Base-by-base conservation (phyloP, 2,113 vertebrate genomes). In the Tragelaphus imberbis region DNA sequence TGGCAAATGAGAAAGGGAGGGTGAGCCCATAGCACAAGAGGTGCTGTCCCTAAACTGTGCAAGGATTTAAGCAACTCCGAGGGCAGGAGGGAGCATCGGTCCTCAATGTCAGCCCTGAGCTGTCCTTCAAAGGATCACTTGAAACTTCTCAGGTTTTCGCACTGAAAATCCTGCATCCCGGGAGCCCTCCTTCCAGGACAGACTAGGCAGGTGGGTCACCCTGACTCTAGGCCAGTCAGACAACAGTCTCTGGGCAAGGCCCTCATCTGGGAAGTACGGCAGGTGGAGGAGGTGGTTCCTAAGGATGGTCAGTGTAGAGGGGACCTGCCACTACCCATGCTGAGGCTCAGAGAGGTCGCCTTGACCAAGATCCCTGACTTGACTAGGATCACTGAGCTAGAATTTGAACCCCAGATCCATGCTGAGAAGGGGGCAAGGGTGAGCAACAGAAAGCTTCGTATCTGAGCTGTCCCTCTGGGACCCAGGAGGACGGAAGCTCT, bases 11-110 rank as follows among this genome's bases (percentile, higher is more conserved):
- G 6, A 0, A 84, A 81, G 47, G 27, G 33, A 87, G 90, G 96
- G 97, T 97, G 95, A 98, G 96, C 97, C 98, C 94, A 96, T 84
- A 95, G 90, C 84, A 81, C 75, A 56, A 95, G 93, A 98, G 49
- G 40, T 33, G 95, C 93, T 96, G 94, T 96, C 80, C 88, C 96
- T 96, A 96, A 95, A 82, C 97, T 96, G 98, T 84, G 10, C 84
- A 96, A 97, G 97, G 90, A 97, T 94, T 95, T 28, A 79, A 96
- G 94, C 86, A 27, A 95, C 86, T 93, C 97, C 95, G 84, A 98
- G 97, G 96, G 96, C 96, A 94, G 96, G 90, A 97, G 95, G 97
- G 85, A 95, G 94, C 94, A 88, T 97, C 91, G 44, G 91, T 95
- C 90, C 98, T 97, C 97, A 89, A 47, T 49, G 88, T 92, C 97